Evolutionary conservation across 2,888 invertebrate species (phyloP).

Genomic region (Monopis laevigella): DNA sequence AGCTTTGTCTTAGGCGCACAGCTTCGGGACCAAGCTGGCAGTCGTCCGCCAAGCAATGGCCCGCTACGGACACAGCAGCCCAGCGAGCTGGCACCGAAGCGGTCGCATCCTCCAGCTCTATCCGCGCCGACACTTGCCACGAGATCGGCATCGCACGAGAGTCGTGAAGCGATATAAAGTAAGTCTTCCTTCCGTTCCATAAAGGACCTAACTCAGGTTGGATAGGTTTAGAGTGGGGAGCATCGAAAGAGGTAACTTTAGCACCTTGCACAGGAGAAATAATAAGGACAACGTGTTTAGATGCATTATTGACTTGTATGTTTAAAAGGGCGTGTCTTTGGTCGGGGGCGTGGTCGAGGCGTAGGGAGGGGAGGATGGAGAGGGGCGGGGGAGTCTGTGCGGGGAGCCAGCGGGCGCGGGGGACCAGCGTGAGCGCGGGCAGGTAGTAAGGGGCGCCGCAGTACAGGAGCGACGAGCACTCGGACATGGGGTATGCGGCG

Average conservation of each 20-base stretch:
- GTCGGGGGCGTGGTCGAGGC: conserved; percentile 47
- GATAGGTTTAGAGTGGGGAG: background rate
- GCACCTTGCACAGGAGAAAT: too few species aligned
- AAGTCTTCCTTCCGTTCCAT: conserved; percentile 53
- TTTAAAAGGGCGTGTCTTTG: conserved; percentile 10
- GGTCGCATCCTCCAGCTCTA: background rate
- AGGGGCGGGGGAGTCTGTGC: conserved; percentile 59
- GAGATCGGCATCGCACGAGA: conserved; percentile 21
- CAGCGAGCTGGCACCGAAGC: conserved; percentile 17
- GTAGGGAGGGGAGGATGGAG: conserved; percentile 47
- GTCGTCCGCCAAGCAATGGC: conserved; percentile 68
- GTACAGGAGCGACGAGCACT: conserved; percentile 73
- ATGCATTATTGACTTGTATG: too few species aligned
- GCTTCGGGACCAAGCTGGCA: too few species aligned
- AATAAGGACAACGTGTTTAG: too few species aligned
- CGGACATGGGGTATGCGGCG: conserved; percentile 21
- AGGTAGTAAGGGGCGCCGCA: conserved; percentile 85
- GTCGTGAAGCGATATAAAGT: conserved; percentile 30
- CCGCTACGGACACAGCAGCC: conserved; percentile 68
- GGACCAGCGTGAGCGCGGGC: conserved; percentile 75
- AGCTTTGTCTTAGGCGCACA: conserved; percentile 62
- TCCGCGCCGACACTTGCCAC: conserved; percentile 5
- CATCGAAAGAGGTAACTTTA: background rate
- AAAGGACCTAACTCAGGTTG: conserved; percentile 43
- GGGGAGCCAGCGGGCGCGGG: conserved; percentile 70